phyloP scores from a whole-genome alignment of 2,888 invertebrate species.

The Drosophila anomalata region DNA sequence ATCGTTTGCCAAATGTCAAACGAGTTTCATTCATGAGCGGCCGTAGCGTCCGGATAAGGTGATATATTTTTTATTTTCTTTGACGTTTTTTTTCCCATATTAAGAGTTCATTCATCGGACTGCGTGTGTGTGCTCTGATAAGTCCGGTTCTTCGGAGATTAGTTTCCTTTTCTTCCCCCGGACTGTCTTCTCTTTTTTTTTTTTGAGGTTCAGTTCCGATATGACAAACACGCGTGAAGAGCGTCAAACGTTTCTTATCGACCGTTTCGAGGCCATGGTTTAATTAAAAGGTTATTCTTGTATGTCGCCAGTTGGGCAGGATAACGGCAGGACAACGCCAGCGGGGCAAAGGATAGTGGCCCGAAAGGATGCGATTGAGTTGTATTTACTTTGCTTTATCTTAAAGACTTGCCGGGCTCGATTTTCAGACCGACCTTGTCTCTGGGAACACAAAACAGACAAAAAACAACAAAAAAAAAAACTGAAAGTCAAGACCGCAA shows the following conservation, averaged over 20 bases:
- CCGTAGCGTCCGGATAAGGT: neutral
- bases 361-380: constrained; percentile 57
- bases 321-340: constrained; percentile 27
- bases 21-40: constrained; percentile 63
- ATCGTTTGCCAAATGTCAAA: constrained; percentile 71
- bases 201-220: constrained; percentile 42
- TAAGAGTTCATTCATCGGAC: constrained; percentile 24
- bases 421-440: constrained; percentile 60
- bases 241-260: constrained; percentile 67
- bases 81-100: constrained; percentile 23
- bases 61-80: constrained; percentile 10
- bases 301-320: constrained; percentile 54
- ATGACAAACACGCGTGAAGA: constrained; percentile 72
- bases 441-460: neutral
- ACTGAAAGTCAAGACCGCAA: constrained; percentile 69
- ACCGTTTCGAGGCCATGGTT: constrained; percentile 70
- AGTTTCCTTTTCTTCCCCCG: constrained; percentile 6
- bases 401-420: constrained; percentile 70
- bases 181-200: too few species aligned
- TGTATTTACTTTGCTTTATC: constrained; percentile 61
- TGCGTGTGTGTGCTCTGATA: constrained; percentile 24
- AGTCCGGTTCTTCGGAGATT: constrained; percentile 32
- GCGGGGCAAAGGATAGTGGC: constrained; percentile 3
- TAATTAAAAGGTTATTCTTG: constrained; percentile 83
- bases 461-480: constrained; percentile 36